Evolutionary conservation across 2,888 invertebrate species (phyloP).

Genomic region (Orgyia antiqua): DNA sequence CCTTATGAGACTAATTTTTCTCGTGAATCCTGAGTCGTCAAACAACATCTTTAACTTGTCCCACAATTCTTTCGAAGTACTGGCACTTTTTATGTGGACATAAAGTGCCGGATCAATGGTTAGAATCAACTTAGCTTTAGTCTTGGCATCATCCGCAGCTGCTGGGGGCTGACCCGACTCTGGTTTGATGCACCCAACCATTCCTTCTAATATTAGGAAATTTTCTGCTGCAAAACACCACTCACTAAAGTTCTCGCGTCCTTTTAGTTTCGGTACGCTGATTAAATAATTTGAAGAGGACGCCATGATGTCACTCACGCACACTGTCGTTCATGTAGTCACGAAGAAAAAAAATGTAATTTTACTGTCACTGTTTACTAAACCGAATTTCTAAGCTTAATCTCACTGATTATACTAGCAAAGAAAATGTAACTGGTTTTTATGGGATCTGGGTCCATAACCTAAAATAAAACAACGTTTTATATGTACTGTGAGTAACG

Average conservation of each 20-base stretch:
- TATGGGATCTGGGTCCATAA: no score
- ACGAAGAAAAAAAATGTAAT: no score
- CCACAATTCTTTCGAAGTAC: neutral
- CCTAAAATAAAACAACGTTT: no score
- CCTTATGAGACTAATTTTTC: conserved; percentile 4
- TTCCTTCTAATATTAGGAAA: conserved; percentile 3
- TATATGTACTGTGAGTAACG: no score
- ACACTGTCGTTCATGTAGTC: no score
- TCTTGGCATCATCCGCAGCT: neutral
- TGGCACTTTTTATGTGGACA: neutral
- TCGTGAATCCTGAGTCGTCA: conserved; percentile 4
- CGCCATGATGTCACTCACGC: conserved; percentile 6
- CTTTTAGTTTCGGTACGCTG: neutral
- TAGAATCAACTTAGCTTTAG: neutral
- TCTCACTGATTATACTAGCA: no score
- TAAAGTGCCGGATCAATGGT: neutral
- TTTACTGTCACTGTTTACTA: no score
- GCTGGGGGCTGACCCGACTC: neutral
- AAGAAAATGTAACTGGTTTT: no score
- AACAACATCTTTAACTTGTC: neutral
- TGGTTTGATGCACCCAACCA: conserved; percentile 1
- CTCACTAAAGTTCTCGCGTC: conserved; percentile 1
- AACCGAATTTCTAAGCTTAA: no score
- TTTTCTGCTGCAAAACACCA: conserved; percentile 6
- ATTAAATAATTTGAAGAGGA: neutral